These are phyloP conservation scores for Polymixis flavicincta DNA, from an alignment of 2,888 invertebrate genomes.

Conservation along the genomic window DNA sequence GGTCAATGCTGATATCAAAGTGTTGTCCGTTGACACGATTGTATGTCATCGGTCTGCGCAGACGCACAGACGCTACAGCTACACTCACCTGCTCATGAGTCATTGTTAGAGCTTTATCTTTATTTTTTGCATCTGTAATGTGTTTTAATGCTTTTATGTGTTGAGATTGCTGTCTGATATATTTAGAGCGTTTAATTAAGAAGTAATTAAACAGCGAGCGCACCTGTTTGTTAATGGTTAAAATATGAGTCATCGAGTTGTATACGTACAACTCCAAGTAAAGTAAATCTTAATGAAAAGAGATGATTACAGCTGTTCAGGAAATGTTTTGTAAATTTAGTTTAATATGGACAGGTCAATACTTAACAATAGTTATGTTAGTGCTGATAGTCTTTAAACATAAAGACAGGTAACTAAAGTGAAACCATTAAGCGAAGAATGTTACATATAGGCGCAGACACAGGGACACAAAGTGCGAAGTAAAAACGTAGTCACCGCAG, in stretches of 20 bases:
- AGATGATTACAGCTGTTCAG: background rate
- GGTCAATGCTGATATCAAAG: conserved; percentile 13
- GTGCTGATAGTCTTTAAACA: background rate
- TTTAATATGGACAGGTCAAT: background rate
- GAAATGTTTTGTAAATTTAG: background rate
- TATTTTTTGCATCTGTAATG: conserved; percentile 42
- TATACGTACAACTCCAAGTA: background rate
- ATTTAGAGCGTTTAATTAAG: conserved; percentile 47
- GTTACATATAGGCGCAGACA: background rate
- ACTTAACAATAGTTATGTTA: no score
- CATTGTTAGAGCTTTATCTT: conserved; percentile 53
- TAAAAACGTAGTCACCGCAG: conserved; percentile 8
- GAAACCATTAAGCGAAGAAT: conserved; percentile 16
- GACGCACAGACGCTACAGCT: conserved; percentile 69
- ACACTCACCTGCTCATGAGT: conserved; percentile 72
- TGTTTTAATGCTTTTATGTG: conserved; percentile 35
- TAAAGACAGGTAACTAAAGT: conserved; percentile 9
- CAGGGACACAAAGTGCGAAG: background rate
- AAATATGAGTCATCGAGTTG: conserved; percentile 27
- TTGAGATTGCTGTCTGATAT: conserved; percentile 30
- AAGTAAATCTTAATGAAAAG: background rate
- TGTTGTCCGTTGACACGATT: conserved; percentile 27
- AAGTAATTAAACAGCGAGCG: conserved; percentile 29
- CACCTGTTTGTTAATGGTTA: conserved; percentile 20
- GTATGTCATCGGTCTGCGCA: conserved; percentile 64